A percentile compares a stretch with the other conserved stretches of the same genome.
These are phyloP conservation scores for Microctonus hyperodae DNA, from an alignment of 2,888 invertebrate species.

Conservation along the genomic window DNA sequence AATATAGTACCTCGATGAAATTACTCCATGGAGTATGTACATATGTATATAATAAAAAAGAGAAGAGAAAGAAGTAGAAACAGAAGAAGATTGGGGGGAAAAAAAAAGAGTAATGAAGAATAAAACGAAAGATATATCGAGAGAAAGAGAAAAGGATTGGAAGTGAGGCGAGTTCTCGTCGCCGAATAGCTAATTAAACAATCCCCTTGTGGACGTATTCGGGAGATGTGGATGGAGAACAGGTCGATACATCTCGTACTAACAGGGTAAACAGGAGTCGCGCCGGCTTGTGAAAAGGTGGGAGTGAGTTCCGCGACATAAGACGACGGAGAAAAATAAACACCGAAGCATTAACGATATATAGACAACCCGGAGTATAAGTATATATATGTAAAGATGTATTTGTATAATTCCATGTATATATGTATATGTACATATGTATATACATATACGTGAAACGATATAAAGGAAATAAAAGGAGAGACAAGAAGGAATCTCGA, in stretches of 20 bases:
- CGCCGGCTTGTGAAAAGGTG: constrained; percentile 20
- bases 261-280: constrained; percentile 62
- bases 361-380: neutral
- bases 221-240: constrained; percentile 53
- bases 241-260: constrained; percentile 63
- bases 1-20: neutral
- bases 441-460: neutral
- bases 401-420: no score
- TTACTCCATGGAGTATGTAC: neutral
- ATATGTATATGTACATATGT: neutral
- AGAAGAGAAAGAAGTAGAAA: constrained; percentile 19
- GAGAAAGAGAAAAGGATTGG: constrained; percentile 21
- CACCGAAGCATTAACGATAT: constrained; percentile 10
- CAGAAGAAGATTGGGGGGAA: constrained; percentile 19
- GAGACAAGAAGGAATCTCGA: constrained; percentile 16
- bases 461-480: neutral
- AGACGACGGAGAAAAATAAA: constrained; percentile 6
- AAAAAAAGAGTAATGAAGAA: constrained; percentile 29
- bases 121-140: constrained; percentile 18
- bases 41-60: constrained; percentile 17
- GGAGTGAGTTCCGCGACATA: constrained; percentile 22
- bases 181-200: constrained; percentile 60
- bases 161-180: constrained; percentile 37
- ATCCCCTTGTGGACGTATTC: constrained; percentile 55
- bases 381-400: neutral